phyloP scores from a whole-genome alignment of 2,797 vertebrate species.

The Okamejei kenojei region DNA sequence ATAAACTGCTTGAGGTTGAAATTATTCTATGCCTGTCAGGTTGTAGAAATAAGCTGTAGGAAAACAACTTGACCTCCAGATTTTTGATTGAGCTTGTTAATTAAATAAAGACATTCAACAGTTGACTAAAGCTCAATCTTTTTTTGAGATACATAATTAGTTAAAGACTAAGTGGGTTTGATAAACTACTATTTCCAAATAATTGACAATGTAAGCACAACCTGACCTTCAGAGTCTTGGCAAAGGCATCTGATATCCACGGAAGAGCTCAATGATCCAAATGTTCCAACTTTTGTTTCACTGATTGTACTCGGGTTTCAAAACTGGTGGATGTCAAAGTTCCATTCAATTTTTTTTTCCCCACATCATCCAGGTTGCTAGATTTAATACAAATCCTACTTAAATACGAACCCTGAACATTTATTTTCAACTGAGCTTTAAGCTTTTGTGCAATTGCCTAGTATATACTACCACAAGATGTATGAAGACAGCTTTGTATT shows the following conservation, averaged over 20 bases:
- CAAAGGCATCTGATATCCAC: background rate
- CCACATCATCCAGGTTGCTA: background rate
- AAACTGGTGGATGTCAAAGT: background rate
- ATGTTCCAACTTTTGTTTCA: background rate
- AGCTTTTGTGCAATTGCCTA: background rate
- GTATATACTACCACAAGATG: background rate
- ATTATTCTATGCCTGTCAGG: background rate
- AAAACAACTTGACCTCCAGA: background rate
- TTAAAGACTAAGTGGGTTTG: background rate
- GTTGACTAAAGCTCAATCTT: background rate
- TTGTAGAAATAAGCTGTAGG: background rate
- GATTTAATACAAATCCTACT: constrained; percentile 14
- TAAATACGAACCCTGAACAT: background rate
- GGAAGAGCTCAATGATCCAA: background rate
- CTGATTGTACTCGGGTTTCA: background rate
- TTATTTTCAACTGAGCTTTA: background rate
- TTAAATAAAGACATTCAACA: background rate
- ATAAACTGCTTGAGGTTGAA: background rate
- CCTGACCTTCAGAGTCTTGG: background rate
- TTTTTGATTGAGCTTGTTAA: background rate
- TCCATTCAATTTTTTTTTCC: background rate
- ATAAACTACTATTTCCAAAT: background rate
- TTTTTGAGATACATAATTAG: background rate
- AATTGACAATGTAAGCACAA: background rate
- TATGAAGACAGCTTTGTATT: background rate